Percentiles rank a stretch among this genome's conserved stretches.
These are phyloP conservation scores for Caenorhabditis drosophilae DNA, from an alignment of 2,888 invertebrate species.

Conservation along the genomic window DNA sequence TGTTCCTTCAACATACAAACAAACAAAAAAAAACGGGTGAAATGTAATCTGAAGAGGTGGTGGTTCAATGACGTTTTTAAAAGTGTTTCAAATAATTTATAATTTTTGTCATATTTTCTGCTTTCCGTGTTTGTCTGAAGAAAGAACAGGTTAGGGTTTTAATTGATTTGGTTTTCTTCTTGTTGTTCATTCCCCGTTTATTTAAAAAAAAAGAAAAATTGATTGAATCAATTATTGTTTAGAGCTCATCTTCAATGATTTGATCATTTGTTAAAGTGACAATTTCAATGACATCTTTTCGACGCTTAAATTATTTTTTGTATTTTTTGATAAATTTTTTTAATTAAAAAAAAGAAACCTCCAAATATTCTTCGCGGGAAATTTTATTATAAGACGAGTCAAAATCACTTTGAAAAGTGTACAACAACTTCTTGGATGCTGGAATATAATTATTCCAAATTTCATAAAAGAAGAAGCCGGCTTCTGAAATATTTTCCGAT, in stretches of 20 bases:
- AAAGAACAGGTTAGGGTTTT: background rate
- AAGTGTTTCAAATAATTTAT: too few relatives aligned
- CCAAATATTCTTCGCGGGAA: background rate
- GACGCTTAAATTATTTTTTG: background rate
- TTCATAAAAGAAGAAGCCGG: background rate
- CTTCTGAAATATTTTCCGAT: background rate
- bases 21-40: too few relatives aligned
- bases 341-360: background rate
- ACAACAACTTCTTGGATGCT: background rate
- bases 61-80: too few relatives aligned
- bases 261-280: background rate
- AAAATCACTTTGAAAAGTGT: constrained; percentile 3
- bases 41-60: too few relatives aligned
- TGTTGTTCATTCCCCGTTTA: background rate
- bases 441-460: constrained; percentile 2
- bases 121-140: background rate
- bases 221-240: background rate
- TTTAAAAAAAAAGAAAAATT: background rate
- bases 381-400: background rate
- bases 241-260: background rate
- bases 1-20: too few relatives aligned
- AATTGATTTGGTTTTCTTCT: background rate
- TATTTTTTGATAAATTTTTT: background rate
- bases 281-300: background rate
- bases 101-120: background rate